These are phyloP conservation scores for Hucho hucho DNA, from an alignment of 2,113 vertebrate species.

Conservation along the genomic window DNA sequence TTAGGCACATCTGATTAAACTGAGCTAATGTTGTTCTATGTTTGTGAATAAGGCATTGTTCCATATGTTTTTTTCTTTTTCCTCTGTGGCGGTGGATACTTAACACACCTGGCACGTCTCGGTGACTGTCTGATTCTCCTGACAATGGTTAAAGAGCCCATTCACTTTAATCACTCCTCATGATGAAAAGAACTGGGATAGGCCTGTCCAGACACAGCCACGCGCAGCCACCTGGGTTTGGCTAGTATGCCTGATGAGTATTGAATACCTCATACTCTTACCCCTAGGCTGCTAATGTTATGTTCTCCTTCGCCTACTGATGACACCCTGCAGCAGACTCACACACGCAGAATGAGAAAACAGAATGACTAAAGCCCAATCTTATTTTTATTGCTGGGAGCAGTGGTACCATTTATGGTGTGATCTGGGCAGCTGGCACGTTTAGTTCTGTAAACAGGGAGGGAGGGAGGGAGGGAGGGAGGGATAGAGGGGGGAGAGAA, in stretches of 20 bases:
- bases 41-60: slow-evolving; percentile 18
- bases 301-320: slow-evolving; percentile 22
- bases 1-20: slow-evolving; percentile 11
- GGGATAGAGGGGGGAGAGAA: background rate
- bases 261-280: slow-evolving; percentile 38
- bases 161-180: slow-evolving; percentile 8
- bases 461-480: background rate
- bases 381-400: slow-evolving; percentile 30
- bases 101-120: slow-evolving; percentile 24
- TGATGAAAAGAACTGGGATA: background rate
- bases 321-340: slow-evolving; percentile 2
- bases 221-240: slow-evolving; percentile 37
- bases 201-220: slow-evolving; percentile 43
- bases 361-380: slow-evolving; percentile 30
- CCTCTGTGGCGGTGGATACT: background rate
- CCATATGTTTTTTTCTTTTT: background rate
- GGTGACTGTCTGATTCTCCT: background rate
- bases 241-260: slow-evolving; percentile 39
- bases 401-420: slow-evolving; percentile 34
- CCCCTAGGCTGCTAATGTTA: slow-evolving; percentile 27
- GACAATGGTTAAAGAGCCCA: slow-evolving; percentile 19
- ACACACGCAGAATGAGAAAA: slow-evolving; percentile 6
- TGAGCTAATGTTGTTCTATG: background rate
- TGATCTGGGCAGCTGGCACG: slow-evolving; percentile 19
- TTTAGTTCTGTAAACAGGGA: slow-evolving; percentile 23